A percentile compares a stretch with the other conserved stretches of the same genome.
Evolutionary conservation across 2,888 invertebrate species (phyloP).

Genomic region (Ennomos quercinarius): DNA sequence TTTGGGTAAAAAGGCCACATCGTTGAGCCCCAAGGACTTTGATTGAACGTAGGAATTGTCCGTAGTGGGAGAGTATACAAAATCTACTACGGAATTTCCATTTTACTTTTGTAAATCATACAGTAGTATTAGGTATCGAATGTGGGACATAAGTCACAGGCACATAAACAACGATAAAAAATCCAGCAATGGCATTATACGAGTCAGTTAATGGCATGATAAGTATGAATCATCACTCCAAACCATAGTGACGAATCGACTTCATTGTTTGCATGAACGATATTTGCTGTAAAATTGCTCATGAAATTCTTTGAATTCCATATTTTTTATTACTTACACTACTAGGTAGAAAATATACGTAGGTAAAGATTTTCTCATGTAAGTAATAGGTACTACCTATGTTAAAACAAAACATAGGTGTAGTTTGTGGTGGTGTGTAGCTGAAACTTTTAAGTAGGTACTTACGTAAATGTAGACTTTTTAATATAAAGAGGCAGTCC

Average conservation of each 20-base stretch:
- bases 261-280: slow-evolving; percentile 44
- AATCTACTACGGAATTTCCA: not conserved
- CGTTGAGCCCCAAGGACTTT: slow-evolving; percentile 5
- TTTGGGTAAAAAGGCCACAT: not conserved
- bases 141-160: too few relatives aligned
- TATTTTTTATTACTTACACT: too few relatives aligned
- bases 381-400: too few relatives aligned
- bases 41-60: slow-evolving; percentile 10
- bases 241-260: slow-evolving; percentile 49
- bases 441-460: too few relatives aligned
- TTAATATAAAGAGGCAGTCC: too few relatives aligned
- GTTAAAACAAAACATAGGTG: too few relatives aligned
- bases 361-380: too few relatives aligned
- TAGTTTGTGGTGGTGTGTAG: too few relatives aligned
- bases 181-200: slow-evolving; percentile 39
- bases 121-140: too few relatives aligned
- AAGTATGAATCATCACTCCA: slow-evolving; percentile 45
- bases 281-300: slow-evolving; percentile 33
- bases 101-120: not conserved
- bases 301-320: slow-evolving; percentile 22
- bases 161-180: slow-evolving; percentile 32
- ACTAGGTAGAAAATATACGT: too few relatives aligned
- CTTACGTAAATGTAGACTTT: too few relatives aligned
- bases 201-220: slow-evolving; percentile 29
- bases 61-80: too few relatives aligned